Percentiles rank a stretch among this genome's conserved stretches.
Evolutionary conservation across 92 coral and sea anemone species (phyloP).

Genomic region (Siderastrea radians): DNA sequence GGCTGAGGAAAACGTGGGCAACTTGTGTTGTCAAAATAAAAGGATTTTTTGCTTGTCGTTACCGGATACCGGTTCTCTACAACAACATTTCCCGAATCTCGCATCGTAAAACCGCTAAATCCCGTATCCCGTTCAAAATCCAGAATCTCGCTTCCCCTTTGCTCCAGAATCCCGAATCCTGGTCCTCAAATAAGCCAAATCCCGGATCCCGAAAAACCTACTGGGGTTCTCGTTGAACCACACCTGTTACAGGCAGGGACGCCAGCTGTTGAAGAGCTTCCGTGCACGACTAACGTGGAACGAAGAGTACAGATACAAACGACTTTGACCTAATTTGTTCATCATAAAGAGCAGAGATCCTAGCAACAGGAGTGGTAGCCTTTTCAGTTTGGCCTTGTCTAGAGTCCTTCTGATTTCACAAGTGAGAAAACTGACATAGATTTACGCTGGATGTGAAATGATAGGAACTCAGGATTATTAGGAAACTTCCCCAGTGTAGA

Average conservation of each 20-base stretch:
- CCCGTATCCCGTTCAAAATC: too few relatives aligned
- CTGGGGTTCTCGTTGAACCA: slow-evolving; percentile 45
- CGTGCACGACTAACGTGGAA: background rate
- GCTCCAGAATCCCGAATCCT: too few relatives aligned
- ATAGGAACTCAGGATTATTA: slow-evolving; percentile 82
- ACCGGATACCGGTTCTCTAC: too few relatives aligned
- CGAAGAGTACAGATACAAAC: slow-evolving; percentile 48
- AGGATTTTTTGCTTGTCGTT: too few relatives aligned
- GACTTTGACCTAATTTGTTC: slow-evolving; percentile 79
- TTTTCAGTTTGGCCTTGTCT: slow-evolving; percentile 68
- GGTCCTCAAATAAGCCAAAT: too few relatives aligned
- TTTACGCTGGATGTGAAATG: slow-evolving; percentile 77
- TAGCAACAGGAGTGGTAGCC: slow-evolving; percentile 82
- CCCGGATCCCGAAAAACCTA: too few relatives aligned
- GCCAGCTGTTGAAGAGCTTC: slow-evolving; percentile 38
- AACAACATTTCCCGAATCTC: too few relatives aligned
- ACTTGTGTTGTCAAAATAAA: too few relatives aligned
- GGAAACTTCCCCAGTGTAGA: slow-evolving; percentile 72
- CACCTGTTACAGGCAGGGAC: slow-evolving; percentile 82
- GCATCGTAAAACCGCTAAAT: too few relatives aligned
- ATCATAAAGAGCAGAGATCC: slow-evolving; percentile 86
- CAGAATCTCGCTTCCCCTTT: too few relatives aligned
- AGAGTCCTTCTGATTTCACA: slow-evolving; percentile 86
- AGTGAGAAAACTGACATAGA: slow-evolving; percentile 81
- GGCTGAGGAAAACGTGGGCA: too few relatives aligned